Percentiles rank a stretch among this genome's conserved stretches.
Conservation (phyloP, 2,888 invertebrate genomes). For the Gastracanthus pulcherrimus region DNA sequence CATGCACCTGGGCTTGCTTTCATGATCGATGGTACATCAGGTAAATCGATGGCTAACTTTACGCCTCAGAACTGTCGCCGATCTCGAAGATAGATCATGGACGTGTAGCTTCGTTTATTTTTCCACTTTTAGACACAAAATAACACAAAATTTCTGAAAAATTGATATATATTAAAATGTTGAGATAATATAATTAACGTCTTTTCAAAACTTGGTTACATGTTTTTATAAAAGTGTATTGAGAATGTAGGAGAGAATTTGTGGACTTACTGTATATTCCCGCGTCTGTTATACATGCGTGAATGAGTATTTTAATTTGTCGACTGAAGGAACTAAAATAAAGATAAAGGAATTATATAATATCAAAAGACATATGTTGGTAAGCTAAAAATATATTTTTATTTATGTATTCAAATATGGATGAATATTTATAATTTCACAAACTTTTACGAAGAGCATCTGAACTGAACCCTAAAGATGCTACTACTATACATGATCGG, state of each 20-base stretch:
- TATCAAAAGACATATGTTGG: slow-evolving; percentile 88
- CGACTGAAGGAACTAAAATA: slow-evolving; percentile 87
- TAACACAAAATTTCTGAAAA: no score
- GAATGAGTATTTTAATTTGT: neutral
- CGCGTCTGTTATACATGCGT: neutral
- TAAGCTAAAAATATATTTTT: slow-evolving; percentile 71
- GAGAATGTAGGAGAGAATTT: neutral
- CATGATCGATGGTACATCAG: no score
- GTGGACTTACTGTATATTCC: neutral
- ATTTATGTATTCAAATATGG: neutral
- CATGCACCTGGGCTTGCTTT: no score
- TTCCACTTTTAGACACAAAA: no score
- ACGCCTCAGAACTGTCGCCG: no score
- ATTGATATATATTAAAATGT: no score
- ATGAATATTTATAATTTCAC: slow-evolving; percentile 15
- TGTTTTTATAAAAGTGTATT: neutral
- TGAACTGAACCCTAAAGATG: slow-evolving; percentile 89
- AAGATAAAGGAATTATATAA: slow-evolving; percentile 85
- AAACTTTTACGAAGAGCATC: slow-evolving; percentile 82
- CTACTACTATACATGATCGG: slow-evolving; percentile 92
- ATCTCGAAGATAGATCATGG: no score
- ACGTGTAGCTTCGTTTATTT: no score
- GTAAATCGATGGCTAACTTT: no score
- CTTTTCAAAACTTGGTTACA: neutral
- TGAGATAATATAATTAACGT: no score